Base-by-base conservation (phyloP, 2,888 invertebrate species). In the Trissolcus japonicus region DNA sequence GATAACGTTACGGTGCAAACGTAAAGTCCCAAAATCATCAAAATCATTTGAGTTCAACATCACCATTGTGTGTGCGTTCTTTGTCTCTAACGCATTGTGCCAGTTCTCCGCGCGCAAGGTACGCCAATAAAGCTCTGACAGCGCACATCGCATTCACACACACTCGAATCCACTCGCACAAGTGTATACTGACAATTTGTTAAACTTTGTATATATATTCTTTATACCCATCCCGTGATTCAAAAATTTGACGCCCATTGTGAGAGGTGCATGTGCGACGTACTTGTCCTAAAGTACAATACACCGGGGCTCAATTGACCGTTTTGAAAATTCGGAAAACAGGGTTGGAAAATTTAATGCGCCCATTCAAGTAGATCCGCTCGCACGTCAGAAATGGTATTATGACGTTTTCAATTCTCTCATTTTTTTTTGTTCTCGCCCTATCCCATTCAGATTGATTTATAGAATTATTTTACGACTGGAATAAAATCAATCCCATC, bases 11-110 rank as follows among this genome's bases (percentile, higher is more conserved):
- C 84, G 85, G 84, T 83, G 87, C 84, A 84, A 85, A 84, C 84
- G 84, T 82, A 85, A 87, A 87, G 87, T 83, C 86, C 87, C 88
- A 88, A 88, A 88, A 88, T 88, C 86, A 86, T 88, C 86, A 86
- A 88, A 88, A 88, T 88, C 88, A 88, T 88, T 88, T 86, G 88
- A 88, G 88, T 88, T 88, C 87, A 88, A 87, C 88, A 88, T 87
- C 86, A 85, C 86, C 86, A 87, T 88, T 88, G 88, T 88, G 84
- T 84, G 86, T 85, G 83, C 84, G 84, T 35, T 35, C 87, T 85
- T 87, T 88, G 88, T 88, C 87, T 88, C 86, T 84, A 80, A 80
- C 83, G 86, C 88, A 88, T 88, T 88, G 88, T 88, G 86, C 87
- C 87, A 82, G 81, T 84, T 82, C 84, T 83, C 81, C 54, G 72